phyloP scores from a whole-genome alignment of 2,113 vertebrate genomes.

The Suncus etruscus region DNA sequence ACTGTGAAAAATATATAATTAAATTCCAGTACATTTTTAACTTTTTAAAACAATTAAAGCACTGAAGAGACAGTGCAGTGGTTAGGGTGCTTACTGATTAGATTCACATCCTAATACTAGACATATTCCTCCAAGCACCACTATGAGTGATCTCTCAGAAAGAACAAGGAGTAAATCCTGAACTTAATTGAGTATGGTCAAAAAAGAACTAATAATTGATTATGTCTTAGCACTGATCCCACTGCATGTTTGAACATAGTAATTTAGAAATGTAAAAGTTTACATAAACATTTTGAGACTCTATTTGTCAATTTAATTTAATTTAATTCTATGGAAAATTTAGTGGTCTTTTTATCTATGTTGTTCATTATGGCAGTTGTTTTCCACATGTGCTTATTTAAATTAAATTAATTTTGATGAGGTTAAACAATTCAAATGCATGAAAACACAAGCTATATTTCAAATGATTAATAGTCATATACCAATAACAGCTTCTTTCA shows the following conservation, averaged over 20 bases:
- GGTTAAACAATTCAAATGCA: not conserved
- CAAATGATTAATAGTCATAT: not conserved
- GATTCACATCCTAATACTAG: too few species aligned
- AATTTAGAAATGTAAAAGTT: slow-evolving; percentile 30
- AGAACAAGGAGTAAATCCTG: too few species aligned
- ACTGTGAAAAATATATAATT: too few species aligned
- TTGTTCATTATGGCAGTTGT: not conserved
- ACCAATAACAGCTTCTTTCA: not conserved
- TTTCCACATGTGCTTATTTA: slow-evolving; percentile 29
- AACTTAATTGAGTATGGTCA: too few species aligned
- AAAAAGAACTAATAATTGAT: not conserved
- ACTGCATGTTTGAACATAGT: slow-evolving; percentile 2
- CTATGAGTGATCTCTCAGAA: too few species aligned
- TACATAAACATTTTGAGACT: slow-evolving; percentile 4
- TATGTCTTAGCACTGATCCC: not conserved
- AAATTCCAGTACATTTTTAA: too few species aligned
- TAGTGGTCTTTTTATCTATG: not conserved
- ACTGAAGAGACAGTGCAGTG: too few species aligned
- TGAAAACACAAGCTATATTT: not conserved
- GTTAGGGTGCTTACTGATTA: too few species aligned
- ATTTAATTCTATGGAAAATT: slow-evolving; percentile 24
- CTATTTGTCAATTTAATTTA: not conserved
- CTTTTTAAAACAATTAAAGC: too few species aligned
- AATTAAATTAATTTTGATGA: slow-evolving; percentile 35
- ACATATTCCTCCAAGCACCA: too few species aligned